Evolutionary conservation across 2,888 invertebrate species (phyloP).

Genomic region (Rotaria magnacalcarata): DNA sequence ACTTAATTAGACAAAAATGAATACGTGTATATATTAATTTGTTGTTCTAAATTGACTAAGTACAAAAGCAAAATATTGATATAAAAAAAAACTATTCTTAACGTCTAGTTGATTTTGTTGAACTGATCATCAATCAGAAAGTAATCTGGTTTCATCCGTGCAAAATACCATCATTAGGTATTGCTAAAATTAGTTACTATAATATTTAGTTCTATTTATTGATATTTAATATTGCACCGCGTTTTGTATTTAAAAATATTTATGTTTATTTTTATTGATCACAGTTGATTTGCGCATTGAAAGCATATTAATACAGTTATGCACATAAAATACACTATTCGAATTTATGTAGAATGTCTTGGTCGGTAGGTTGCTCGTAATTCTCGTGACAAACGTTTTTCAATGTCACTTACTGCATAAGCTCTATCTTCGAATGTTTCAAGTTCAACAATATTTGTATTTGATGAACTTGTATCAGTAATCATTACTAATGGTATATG

Average conservation of each 20-base stretch:
- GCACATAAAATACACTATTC: background rate
- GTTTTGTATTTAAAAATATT: background rate
- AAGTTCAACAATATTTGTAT: slow-evolving; percentile 36
- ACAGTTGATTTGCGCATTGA: background rate
- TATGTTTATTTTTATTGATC: background rate
- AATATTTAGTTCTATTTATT: background rate
- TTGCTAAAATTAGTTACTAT: background rate
- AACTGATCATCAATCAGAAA: background rate
- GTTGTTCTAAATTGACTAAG: background rate
- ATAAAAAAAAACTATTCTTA: background rate
- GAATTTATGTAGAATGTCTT: slow-evolving; percentile 22
- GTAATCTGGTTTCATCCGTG: background rate
- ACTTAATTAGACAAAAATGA: background rate
- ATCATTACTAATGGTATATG: slow-evolving; percentile 32
- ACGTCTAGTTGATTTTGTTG: background rate
- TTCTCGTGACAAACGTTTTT: background rate
- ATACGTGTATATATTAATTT: background rate
- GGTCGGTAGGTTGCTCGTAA: slow-evolving; percentile 2
- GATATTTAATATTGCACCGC: background rate
- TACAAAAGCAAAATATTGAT: background rate
- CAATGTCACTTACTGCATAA: background rate
- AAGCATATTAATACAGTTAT: background rate
- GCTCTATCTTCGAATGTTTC: slow-evolving; percentile 11
- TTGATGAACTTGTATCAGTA: background rate
- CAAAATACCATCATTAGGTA: background rate